Base-by-base conservation (phyloP, 2,797 vertebrate species). In the Kryptopterus vitreolus region DNA sequence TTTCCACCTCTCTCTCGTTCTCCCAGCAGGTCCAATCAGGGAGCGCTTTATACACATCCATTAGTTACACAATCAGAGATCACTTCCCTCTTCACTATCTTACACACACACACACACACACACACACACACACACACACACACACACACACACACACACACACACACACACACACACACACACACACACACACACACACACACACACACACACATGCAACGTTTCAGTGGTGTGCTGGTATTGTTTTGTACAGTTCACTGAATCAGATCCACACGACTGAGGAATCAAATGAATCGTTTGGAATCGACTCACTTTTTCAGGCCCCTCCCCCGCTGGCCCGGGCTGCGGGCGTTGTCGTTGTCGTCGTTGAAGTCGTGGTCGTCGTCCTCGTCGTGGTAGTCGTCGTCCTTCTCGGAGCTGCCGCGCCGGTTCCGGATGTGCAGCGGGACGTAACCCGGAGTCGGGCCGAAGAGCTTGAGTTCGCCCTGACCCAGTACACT, bases 401-500 rank as follows among this genome's bases (percentile, higher is more conserved):
- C 92, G 62, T 90, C 93, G 81, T 91, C 92, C 1, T 93, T 92
- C 91, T 91, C 95, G 1, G 92, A 88, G 75, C 96, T 94, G 75
- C 91, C 85, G 53, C 91, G 90, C 26, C 92, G 91, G 86, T 91
- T 92, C n/a, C 92, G 92, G 87, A 94, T 89, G 88, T 94, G 93
- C 46, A 92, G 94, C 15, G 94, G 92, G 85, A 94, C 89, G 83
- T 96, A 96, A 81, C 95, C 97, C 8, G 96, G 96, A 2, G 97
- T 97, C 5, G 96, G 95, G 83, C 95, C 91, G 48, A 97, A 99
- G 75, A 95, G 94, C 86, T 95, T 95, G 85, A 99, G 91, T 81
- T 94, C 95, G 73, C 97, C 98, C 92, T 98, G 97, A 81, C 97
- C 98, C 90, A 98, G 92, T 31, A 95, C 93, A 89, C 95, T 96